These are phyloP conservation scores for Anas bernieri DNA, from an alignment of 2,797 vertebrate genomes.

Conservation along the genomic window DNA sequence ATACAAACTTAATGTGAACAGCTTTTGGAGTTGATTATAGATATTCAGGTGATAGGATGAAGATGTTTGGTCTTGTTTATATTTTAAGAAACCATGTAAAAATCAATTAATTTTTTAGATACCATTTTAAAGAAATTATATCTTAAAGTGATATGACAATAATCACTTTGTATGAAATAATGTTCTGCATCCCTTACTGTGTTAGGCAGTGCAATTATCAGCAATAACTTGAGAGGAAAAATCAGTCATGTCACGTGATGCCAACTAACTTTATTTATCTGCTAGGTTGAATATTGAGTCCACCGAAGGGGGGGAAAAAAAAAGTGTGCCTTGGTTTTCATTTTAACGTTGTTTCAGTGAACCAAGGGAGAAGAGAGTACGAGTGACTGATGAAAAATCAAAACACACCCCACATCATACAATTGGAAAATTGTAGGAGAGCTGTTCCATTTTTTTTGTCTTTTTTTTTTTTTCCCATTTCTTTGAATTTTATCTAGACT, in stretches of 20 bases:
- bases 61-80: background rate
- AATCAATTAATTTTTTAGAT: background rate
- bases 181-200: background rate
- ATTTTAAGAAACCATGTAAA: slow-evolving; percentile 6
- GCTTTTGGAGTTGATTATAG: background rate
- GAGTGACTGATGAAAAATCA: background rate
- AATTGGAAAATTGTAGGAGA: background rate
- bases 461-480: background rate
- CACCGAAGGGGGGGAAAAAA: background rate
- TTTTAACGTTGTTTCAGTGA: background rate
- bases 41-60: background rate
- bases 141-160: background rate
- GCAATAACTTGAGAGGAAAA: background rate
- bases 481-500: background rate
- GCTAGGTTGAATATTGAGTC: background rate
- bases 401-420: background rate
- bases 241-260: background rate
- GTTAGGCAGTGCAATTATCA: background rate
- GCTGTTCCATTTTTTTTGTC: background rate
- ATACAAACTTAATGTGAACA: background rate
- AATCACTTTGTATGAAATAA: background rate
- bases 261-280: background rate
- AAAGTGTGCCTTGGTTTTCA: background rate
- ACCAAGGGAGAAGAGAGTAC: background rate
- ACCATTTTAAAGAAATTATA: background rate